A percentile compares a stretch with the other conserved stretches of the same genome.
Conservation (phyloP, 2,888 invertebrate species). For the Oscheius sp. region DNA sequence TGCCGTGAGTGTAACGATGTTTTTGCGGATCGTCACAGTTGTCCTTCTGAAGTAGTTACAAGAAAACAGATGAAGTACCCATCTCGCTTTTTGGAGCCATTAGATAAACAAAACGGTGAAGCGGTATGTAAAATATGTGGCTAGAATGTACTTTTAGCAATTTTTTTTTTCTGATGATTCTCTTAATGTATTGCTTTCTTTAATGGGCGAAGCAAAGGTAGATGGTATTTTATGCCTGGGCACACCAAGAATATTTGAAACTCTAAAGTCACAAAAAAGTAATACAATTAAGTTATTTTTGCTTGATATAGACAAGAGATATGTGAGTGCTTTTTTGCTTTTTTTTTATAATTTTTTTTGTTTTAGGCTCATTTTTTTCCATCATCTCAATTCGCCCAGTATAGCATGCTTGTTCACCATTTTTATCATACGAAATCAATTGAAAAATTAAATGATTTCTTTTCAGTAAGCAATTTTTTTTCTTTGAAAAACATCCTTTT, state of each 20-base stretch:
- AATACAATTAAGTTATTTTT: conserved; percentile 47
- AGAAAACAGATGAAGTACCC: conserved; percentile 43
- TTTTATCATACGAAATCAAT: conserved; percentile 52
- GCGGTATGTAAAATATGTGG: no score
- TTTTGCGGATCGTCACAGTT: conserved; percentile 49
- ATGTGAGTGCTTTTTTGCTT: conserved; percentile 45
- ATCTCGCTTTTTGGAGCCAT: conserved; percentile 37
- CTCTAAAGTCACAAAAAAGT: conserved; percentile 23
- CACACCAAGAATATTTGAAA: conserved; percentile 51
- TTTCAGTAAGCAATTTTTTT: conserved; percentile 24
- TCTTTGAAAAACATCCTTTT: background rate
- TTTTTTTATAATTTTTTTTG: no score
- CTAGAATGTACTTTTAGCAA: conserved; percentile 45
- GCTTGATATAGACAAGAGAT: conserved; percentile 63
- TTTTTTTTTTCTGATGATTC: conserved; percentile 64
- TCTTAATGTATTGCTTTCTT: conserved; percentile 44
- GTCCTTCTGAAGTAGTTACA: conserved; percentile 45
- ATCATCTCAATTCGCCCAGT: conserved; percentile 57
- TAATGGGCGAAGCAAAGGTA: conserved; percentile 40
- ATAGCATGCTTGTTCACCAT: conserved; percentile 62
- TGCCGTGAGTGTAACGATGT: conserved; percentile 53
- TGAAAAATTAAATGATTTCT: conserved; percentile 37
- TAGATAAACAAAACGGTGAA: conserved; percentile 57
- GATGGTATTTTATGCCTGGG: conserved; percentile 65
- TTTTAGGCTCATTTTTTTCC: conserved; percentile 58